These are phyloP conservation scores for Nineta flava DNA, from an alignment of 2,888 invertebrate genomes.

Conservation along the genomic window DNA sequence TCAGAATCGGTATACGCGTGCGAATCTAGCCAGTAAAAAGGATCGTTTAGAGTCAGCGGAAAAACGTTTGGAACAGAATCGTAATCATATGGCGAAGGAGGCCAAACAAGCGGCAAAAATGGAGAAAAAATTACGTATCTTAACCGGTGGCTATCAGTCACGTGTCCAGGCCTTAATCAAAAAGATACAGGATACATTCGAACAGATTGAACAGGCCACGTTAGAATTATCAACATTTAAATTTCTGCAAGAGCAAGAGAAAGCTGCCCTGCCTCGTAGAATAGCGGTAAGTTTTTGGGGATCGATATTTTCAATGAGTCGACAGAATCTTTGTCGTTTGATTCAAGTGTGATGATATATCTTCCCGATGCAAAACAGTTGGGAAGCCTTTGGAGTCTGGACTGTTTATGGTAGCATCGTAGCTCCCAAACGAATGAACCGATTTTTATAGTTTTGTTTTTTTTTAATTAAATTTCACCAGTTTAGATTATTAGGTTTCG, in stretches of 20 bases:
- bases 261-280: constrained; percentile 76
- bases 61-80: constrained; percentile 80
- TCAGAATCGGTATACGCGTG: constrained; percentile 84
- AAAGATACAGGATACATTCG: constrained; percentile 70
- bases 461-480: no score
- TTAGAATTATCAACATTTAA: constrained; percentile 84
- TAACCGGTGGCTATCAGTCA: constrained; percentile 81
- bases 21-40: constrained; percentile 89
- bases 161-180: constrained; percentile 69
- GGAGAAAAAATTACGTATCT: constrained; percentile 90
- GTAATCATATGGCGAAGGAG: constrained; percentile 91
- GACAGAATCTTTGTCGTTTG: no score
- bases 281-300: constrained; percentile 51
- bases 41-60: constrained; percentile 89
- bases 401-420: no score
- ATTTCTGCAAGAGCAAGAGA: constrained; percentile 78
- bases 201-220: constrained; percentile 79
- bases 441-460: no score
- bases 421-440: no score
- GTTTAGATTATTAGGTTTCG: no score
- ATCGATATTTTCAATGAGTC: no score
- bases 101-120: constrained; percentile 94
- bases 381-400: no score
- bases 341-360: no score
- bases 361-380: no score